Percentiles rank a stretch among this genome's conserved stretches.
Evolutionary conservation across 2,797 vertebrate species (phyloP).

Genomic region (Miichthys miiuy): DNA sequence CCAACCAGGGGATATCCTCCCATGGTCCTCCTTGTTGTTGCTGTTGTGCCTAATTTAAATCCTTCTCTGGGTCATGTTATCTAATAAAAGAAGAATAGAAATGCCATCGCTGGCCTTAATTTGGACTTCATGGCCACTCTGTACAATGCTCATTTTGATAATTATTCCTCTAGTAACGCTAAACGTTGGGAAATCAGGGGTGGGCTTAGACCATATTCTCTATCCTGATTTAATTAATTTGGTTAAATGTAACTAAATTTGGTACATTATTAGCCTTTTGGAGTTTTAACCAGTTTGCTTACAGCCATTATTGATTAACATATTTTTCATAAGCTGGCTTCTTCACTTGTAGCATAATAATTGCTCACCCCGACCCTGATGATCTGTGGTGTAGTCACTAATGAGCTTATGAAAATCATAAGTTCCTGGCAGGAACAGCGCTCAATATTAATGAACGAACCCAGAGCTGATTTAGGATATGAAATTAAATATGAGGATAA

Average conservation of each 20-base stretch:
- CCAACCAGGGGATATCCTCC: constrained; percentile 46
- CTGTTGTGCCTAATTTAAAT: constrained; percentile 62
- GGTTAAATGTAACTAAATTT: constrained; percentile 59
- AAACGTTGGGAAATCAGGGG: constrained; percentile 38
- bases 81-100: constrained; percentile 42
- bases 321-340: constrained; percentile 75
- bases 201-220: constrained; percentile 34
- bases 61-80: constrained; percentile 55
- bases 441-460: constrained; percentile 73
- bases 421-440: constrained; percentile 69
- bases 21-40: constrained; percentile 38
- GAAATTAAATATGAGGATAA: constrained; percentile 57
- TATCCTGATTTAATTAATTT: constrained; percentile 49
- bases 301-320: constrained; percentile 77
- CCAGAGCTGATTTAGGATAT: constrained; percentile 61
- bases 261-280: constrained; percentile 55
- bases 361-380: constrained; percentile 68
- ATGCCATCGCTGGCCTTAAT: constrained; percentile 43
- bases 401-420: constrained; percentile 82
- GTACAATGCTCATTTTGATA: constrained; percentile 38
- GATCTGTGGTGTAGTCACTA: constrained; percentile 76
- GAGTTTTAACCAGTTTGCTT: constrained; percentile 67
- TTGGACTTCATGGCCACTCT: constrained; percentile 38
- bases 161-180: constrained; percentile 32
- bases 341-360: constrained; percentile 74